phyloP scores from a whole-genome alignment of 1,140 invertebrate species.

The Halictus rubicundus region DNA sequence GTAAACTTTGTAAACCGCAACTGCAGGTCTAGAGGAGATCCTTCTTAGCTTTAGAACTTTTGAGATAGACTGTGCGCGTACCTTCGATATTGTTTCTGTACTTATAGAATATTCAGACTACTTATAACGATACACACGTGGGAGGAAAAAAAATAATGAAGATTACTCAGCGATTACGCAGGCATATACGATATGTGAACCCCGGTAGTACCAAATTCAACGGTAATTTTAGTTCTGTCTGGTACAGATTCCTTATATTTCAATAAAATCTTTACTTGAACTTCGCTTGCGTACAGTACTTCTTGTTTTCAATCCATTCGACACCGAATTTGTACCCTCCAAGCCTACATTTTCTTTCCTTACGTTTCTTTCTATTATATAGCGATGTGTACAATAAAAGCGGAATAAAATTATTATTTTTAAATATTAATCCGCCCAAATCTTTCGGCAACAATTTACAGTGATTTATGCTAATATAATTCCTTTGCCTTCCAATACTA shows the following conservation, averaged over 20 bases:
- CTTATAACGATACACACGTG: constrained; percentile 69
- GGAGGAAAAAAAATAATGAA: constrained; percentile 54
- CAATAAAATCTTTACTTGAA: constrained; percentile 80
- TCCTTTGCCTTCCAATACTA: no score
- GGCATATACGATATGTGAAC: constrained; percentile 79
- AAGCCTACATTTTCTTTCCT: constrained; percentile 10
- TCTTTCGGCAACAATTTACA: no score
- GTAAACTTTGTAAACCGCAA: constrained; percentile 66
- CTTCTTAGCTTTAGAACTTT: constrained; percentile 76
- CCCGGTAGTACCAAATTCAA: constrained; percentile 81
- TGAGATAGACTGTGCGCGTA: constrained; percentile 79
- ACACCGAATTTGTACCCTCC: neutral
- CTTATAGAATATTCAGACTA: constrained; percentile 78
- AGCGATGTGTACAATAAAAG: no score
- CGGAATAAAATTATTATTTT: no score
- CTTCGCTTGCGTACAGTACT: constrained; percentile 12
- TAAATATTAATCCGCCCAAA: no score
- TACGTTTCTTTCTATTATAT: neutral
- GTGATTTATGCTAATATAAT: no score
- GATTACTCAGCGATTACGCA: constrained; percentile 73
- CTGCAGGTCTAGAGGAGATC: constrained; percentile 59
- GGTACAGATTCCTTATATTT: constrained; percentile 82
- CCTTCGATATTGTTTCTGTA: constrained; percentile 80
- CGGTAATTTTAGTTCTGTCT: constrained; percentile 82
- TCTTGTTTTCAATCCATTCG: constrained; percentile 26